Base-by-base conservation (phyloP, 2,797 vertebrate species). In the Nasua narica region DNA sequence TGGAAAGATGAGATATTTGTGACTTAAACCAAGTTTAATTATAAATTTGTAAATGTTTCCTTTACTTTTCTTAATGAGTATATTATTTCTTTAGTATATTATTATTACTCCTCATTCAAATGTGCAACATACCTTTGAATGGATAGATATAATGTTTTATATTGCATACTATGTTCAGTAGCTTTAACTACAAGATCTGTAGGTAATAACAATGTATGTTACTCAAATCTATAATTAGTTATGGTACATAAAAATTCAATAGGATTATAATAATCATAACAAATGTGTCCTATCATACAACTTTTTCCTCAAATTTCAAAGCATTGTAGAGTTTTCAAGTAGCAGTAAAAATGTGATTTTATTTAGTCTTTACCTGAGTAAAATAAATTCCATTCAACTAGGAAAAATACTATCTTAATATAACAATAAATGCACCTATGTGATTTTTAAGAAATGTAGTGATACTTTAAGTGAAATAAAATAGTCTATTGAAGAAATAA, bases 21-120 rank as follows among this genome's bases (percentile, higher is more conserved):
- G 56, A 96, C 95, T 54, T 76, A 97, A 79, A 50, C 76, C 90
- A 98, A 96, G 77, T 98, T 97, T 83, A 97, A 87, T n/a, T n/a
- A 98, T 91, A 94, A 97, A 96, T 16, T 93, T 79, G 72, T 90
- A 67, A 96, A 96, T 96, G 46, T 97, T 97, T 94, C 77, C 32
- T 96, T 96, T 97, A 96, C 91, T 97, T 76, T 95, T 97, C 67
- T 92, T 98, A 97, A 98, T 98, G 95, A 87, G 58, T 91, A 97
- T 95, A 98, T 97, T 98, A 90, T 76, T 95, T 97, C 67, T 91
- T 98, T 95, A 85, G 58, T 88, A 96, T 95, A 37, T 35, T 69
- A 35, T 67, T 67, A 69, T 69, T 69, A 69, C 58, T 96, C 82
- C 48, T 96, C 95, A 78, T 56, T 97, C 95, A 84, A 98, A 97